Conservation (phyloP, 2,888 invertebrate species). For the Arctia plantaginis region DNA sequence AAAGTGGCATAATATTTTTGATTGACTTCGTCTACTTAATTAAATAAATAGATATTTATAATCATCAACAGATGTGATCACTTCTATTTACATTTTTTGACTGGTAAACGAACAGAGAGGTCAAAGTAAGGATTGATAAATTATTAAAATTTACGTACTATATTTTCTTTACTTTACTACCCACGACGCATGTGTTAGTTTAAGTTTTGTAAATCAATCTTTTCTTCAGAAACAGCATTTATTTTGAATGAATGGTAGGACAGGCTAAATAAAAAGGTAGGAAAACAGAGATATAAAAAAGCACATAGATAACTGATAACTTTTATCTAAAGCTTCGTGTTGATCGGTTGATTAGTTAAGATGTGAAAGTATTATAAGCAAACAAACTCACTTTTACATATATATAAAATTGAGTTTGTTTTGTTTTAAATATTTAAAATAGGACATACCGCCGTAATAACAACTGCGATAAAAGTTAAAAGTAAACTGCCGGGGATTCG, state of each 20-base stretch:
- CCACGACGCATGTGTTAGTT: background rate
- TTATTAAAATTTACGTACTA: background rate
- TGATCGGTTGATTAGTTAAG: background rate
- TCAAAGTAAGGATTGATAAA: background rate
- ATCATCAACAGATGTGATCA: conserved; percentile 9
- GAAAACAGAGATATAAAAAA: background rate
- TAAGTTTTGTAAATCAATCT: background rate
- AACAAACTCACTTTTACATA: background rate
- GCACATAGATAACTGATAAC: background rate
- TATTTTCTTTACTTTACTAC: background rate
- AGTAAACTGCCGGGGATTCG: too few relatives aligned
- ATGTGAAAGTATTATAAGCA: background rate
- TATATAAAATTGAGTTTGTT: background rate
- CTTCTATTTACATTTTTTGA: conserved; percentile 3
- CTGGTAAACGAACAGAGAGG: background rate
- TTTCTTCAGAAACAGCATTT: background rate
- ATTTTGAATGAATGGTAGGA: background rate
- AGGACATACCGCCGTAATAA: too few relatives aligned
- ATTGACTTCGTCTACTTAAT: conserved; percentile 15
- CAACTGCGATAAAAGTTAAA: too few relatives aligned
- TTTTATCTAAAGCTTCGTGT: background rate
- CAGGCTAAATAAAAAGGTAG: background rate
- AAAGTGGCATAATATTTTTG: conserved; percentile 15
- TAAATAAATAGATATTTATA: conserved; percentile 16
- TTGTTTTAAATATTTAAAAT: too few relatives aligned